phyloP scores from a whole-genome alignment of 2,888 invertebrate genomes.

The Agrotis segetum region DNA sequence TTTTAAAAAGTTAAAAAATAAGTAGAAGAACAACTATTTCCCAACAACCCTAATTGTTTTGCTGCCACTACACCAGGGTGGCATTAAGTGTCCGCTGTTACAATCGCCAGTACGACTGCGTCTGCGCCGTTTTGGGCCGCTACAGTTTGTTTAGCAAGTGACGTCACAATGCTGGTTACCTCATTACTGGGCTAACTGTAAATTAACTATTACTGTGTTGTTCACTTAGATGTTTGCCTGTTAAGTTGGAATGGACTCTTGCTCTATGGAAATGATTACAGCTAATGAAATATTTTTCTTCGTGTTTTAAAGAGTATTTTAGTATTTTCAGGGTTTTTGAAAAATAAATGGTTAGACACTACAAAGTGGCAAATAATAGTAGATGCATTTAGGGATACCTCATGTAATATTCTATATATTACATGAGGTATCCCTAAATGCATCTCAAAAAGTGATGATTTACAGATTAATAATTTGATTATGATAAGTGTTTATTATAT shows the following conservation, averaged over 20 bases:
- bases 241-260: conserved; percentile 13
- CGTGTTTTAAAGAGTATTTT: no score
- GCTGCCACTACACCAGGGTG: conserved; percentile 58
- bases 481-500: no score
- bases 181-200: conserved; percentile 76
- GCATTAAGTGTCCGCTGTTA: conserved; percentile 66
- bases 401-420: no score
- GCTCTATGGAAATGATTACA: not conserved
- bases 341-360: no score
- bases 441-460: no score
- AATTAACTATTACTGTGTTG: conserved; percentile 62
- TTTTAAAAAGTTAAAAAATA: no score
- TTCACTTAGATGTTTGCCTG: conserved; percentile 41
- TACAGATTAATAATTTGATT: no score
- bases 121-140: conserved; percentile 81
- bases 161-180: conserved; percentile 80
- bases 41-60: conserved; percentile 13
- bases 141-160: conserved; percentile 78
- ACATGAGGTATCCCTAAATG: no score
- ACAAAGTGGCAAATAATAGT: no score
- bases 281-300: not conserved
- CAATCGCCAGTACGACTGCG: conserved; percentile 71
- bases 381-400: no score
- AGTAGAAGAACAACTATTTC: no score
- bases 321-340: no score